A percentile compares a stretch with the other conserved stretches of the same genome.
Conservation (phyloP, 2,113 vertebrate genomes). For the Gasterosteus aculeatus region DNA sequence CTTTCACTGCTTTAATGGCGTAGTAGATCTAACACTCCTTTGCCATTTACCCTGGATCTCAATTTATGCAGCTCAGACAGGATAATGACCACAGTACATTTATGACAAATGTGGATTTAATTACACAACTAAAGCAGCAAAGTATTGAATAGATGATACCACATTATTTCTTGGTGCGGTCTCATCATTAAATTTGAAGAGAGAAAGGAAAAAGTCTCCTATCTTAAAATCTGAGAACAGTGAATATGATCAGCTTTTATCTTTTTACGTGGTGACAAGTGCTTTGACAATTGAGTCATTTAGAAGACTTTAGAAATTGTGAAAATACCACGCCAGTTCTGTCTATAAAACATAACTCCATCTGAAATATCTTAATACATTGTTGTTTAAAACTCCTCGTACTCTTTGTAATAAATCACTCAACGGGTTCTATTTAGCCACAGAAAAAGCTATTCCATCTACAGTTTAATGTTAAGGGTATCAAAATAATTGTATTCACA, state of each 20-base stretch:
- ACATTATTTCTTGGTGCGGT: conserved; percentile 18
- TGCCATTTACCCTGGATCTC: conserved; percentile 27
- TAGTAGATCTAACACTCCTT: conserved; percentile 15
- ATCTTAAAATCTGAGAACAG: conserved; percentile 34
- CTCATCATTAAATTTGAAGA: conserved; percentile 35
- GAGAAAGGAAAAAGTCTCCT: neutral
- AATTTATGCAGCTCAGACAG: conserved; percentile 38
- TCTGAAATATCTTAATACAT: conserved; percentile 50
- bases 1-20: conserved; percentile 12
- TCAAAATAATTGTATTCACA: neutral
- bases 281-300: conserved; percentile 56
- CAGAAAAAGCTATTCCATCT: neutral
- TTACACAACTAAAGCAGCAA: conserved; percentile 34
- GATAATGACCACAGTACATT: conserved; percentile 38
- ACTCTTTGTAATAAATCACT: conserved; percentile 8
- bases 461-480: neutral
- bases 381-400: conserved; percentile 26
- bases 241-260: conserved; percentile 47
- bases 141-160: conserved; percentile 25
- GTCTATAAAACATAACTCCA: conserved; percentile 48
- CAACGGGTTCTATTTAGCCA: conserved; percentile 1
- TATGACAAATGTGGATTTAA: conserved; percentile 55
- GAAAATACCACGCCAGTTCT: conserved; percentile 52
- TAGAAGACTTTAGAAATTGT: conserved; percentile 45
- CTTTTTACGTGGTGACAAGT: conserved; percentile 38